Conservation (phyloP, 2,797 vertebrate species). For the Graptemys geographica region DNA sequence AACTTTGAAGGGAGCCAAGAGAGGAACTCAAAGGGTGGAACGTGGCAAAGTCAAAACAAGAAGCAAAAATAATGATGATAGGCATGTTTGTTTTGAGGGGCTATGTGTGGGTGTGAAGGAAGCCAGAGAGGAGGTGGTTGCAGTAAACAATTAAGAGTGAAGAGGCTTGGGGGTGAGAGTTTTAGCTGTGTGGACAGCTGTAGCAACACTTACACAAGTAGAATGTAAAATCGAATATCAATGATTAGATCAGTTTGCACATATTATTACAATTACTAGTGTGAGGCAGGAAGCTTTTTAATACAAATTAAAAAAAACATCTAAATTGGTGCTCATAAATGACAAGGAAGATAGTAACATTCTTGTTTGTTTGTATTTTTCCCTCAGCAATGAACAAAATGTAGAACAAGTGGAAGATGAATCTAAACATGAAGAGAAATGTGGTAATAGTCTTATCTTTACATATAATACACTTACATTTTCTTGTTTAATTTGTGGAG, state of each 20-base stretch:
- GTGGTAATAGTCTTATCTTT: constrained; percentile 71
- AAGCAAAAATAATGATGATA: neutral
- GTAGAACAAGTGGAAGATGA: constrained; percentile 47
- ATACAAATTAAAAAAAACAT: neutral
- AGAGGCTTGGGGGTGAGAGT: neutral
- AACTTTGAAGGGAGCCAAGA: neutral
- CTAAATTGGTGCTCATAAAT: neutral
- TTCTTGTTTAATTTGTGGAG: neutral
- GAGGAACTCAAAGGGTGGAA: neutral
- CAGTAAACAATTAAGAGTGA: neutral
- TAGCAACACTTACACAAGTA: neutral
- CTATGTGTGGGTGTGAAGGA: neutral
- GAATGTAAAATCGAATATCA: neutral
- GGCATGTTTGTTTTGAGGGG: neutral
- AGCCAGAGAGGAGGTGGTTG: neutral
- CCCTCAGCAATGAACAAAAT: constrained; percentile 65
- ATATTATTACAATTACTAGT: neutral
- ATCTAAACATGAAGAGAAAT: constrained; percentile 60
- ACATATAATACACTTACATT: accelerated
- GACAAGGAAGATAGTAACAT: neutral
- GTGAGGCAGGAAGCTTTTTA: neutral
- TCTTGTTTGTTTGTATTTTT: neutral
- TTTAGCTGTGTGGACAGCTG: neutral
- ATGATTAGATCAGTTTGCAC: neutral
- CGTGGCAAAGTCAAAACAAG: neutral